These are phyloP conservation scores for Perca flavescens DNA, from an alignment of 2,113 vertebrate genomes.

Conservation along the genomic window DNA sequence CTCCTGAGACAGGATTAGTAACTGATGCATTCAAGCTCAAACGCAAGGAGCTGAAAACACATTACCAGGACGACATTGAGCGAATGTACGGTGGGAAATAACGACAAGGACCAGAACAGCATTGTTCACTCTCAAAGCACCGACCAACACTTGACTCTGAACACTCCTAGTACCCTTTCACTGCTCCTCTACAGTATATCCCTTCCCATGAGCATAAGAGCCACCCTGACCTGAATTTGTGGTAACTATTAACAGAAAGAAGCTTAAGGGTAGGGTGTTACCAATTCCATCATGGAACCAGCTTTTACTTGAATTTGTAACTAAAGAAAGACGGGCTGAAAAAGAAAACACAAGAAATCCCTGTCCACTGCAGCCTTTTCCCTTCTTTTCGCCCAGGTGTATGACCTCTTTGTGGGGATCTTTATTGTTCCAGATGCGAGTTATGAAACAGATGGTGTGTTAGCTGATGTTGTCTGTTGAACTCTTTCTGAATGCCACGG, in stretches of 20 bases:
- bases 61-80: constrained; percentile 93
- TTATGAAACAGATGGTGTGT: constrained; percentile 66
- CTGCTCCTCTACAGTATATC: constrained; percentile 37
- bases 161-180: not conserved
- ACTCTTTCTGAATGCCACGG: constrained; percentile 38
- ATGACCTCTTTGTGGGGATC: constrained; percentile 31
- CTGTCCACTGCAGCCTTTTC: constrained; percentile 29
- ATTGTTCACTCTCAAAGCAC: not conserved
- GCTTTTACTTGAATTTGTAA: constrained; percentile 54
- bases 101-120: constrained; percentile 10
- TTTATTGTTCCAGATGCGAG: constrained; percentile 70
- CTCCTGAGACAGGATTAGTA: constrained; percentile 95
- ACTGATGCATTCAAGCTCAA: constrained; percentile 98
- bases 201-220: constrained; percentile 73
- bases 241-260: constrained; percentile 63
- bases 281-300: not conserved
- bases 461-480: constrained; percentile 58
- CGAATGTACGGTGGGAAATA: constrained; percentile 92
- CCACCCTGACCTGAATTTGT: constrained; percentile 82
- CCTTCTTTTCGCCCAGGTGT: constrained; percentile 22
- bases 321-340: constrained; percentile 2
- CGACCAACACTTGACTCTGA: constrained; percentile 33
- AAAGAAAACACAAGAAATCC: not conserved
- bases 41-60: constrained; percentile 92
- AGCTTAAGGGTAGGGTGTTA: constrained; percentile 1